Evolutionary conservation across 2,113 vertebrate genomes (phyloP), one percentile per base, ranked within the genome.

Genomic region (Platysteira castanea): DNA sequence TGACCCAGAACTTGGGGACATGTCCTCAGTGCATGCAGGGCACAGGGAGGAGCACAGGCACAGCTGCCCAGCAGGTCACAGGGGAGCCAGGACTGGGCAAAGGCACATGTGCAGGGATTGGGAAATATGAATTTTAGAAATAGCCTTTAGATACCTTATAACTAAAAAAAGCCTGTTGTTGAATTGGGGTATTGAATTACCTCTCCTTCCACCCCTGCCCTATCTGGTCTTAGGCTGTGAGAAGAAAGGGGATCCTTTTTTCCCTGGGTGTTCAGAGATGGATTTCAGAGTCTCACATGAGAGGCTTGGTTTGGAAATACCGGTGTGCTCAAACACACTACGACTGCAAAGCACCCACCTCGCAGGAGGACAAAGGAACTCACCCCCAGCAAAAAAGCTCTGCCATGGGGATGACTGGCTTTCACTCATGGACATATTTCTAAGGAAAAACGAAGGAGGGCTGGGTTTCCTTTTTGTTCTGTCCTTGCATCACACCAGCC

Each of bases 51-150:
- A 18, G 19, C 63, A 28, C 13, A 52, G 41, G 44, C 68, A 50
- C 28, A 74, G 69, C 19, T 52, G 52, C 16, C 11, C 33, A 64
- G 49, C 44, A 74, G 75, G 7, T 28, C 27, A 59, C 22, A 59
- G 23, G 24, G 28, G 9, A 69, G 33, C 27, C 21, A 10, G 50
- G 44, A n/a, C 22, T 57, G 37, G n/a, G 24, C 20, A 80, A 54
- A 77, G 27, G 8, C 50, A 42, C 21, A 42, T 0, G 0, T 10
- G 21, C 23, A 60, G 44, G 46, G 18, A 33, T 73, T 31, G 42
- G 61, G 35, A 60, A 85, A 74, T 18, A 31, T 1, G 18, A 39
- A 61, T 79, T 79, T 71, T 31, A 49, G 44, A 93, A 57, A 21
- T 12, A 63, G 24, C 19, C 49, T 50, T 68, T 37, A 47, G 79